A percentile compares a stretch with the other conserved stretches of the same genome.
Conservation (phyloP, 2,113 vertebrate species). For the Bambusicola thoracicus region DNA sequence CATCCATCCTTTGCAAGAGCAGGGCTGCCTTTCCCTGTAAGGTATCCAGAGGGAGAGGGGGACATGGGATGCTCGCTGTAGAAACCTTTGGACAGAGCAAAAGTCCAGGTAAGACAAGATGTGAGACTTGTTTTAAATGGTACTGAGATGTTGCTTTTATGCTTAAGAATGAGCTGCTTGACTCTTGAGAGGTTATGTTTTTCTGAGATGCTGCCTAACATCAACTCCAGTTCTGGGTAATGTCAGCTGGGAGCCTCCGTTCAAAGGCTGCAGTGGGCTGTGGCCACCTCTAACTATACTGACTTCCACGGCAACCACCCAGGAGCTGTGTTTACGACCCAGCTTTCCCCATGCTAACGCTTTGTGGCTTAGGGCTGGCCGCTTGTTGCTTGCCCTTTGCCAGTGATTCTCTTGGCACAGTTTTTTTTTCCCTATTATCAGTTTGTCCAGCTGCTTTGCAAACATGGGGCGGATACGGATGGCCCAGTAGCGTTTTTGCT, state of each 20-base stretch:
- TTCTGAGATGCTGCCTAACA: neutral
- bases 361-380: neutral
- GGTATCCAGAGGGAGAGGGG: neutral
- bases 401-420: neutral
- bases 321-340: neutral
- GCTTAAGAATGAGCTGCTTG: neutral
- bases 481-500: neutral
- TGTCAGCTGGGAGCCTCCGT: fast-evolving
- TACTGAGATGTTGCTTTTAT: neutral
- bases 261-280: neutral
- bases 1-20: neutral
- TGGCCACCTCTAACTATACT: neutral
- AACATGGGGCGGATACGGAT: fast-evolving
- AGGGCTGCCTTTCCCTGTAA: neutral
- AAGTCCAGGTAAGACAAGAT: neutral
- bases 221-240: neutral
- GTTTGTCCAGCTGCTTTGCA: neutral
- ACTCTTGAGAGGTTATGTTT: neutral
- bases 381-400: neutral
- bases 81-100: neutral
- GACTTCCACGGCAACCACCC: neutral
- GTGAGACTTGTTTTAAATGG: neutral
- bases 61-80: neutral
- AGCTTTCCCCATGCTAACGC: neutral
- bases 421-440: neutral